A percentile compares a stretch with the other conserved stretches of the same genome.
These are phyloP conservation scores for Seriola aureovittata DNA, from an alignment of 2,113 vertebrate species.

Conservation along the genomic window DNA sequence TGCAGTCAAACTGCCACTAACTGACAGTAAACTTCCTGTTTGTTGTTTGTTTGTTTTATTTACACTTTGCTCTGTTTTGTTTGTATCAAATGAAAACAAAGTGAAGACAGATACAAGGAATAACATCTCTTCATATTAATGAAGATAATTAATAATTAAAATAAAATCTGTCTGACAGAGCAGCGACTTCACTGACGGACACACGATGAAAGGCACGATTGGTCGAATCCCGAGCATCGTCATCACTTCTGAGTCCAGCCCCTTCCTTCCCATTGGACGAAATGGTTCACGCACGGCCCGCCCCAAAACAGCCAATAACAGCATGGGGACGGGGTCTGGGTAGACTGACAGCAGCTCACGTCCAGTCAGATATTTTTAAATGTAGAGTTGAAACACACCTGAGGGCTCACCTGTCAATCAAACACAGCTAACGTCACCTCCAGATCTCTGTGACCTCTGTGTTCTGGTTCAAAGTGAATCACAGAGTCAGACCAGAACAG, in stretches of 20 bases:
- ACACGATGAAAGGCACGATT: conserved; percentile 46
- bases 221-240: conserved; percentile 84
- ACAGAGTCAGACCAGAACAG: no score
- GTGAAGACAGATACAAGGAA: no score
- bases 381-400: neutral
- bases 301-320: conserved; percentile 34
- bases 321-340: conserved; percentile 51
- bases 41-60: no score
- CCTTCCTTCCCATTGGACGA: conserved; percentile 72
- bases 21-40: no score
- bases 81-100: no score
- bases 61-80: no score
- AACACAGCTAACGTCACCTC: no score
- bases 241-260: conserved; percentile 80
- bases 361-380: conserved; percentile 22
- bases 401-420: neutral
- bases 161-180: conserved; percentile 44
- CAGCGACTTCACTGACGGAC: conserved; percentile 53
- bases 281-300: conserved; percentile 46
- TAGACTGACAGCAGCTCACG: conserved; percentile 23
- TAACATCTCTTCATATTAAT: no score
- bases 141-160: neutral
- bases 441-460: no score
- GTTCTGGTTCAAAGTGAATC: no score
- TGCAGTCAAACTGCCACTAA: no score